Conservation (phyloP, 1,140 invertebrate species). For the Elysia chlorotica region DNA sequence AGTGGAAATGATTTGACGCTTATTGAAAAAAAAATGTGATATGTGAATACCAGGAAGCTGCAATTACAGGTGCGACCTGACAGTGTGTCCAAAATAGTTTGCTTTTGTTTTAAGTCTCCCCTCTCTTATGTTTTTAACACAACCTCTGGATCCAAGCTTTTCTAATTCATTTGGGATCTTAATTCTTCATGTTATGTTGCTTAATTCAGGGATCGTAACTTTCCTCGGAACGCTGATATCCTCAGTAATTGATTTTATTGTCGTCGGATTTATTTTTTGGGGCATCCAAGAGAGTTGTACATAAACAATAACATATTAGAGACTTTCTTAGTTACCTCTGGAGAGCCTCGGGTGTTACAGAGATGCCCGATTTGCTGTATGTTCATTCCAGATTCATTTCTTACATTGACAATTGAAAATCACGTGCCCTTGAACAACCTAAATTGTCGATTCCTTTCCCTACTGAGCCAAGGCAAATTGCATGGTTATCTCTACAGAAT, state of each 20-base stretch:
- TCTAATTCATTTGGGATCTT: background rate
- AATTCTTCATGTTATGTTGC: background rate
- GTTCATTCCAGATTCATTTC: background rate
- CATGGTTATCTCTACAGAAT: too few species aligned
- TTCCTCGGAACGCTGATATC: background rate
- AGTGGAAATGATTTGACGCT: too few species aligned
- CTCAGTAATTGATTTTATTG: background rate
- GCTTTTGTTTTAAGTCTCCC: background rate
- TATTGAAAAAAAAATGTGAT: too few species aligned
- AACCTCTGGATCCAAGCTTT: background rate
- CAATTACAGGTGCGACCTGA: too few species aligned
- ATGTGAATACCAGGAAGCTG: too few species aligned
- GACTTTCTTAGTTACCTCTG: background rate
- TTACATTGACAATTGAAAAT: background rate
- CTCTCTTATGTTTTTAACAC: background rate
- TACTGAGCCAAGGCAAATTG: too few species aligned
- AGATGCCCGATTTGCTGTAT: background rate
- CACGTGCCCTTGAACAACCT: too few species aligned
- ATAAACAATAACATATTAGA: background rate
- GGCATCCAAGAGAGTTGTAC: background rate
- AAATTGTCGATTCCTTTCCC: too few species aligned
- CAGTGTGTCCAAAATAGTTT: too few species aligned
- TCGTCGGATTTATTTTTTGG: background rate
- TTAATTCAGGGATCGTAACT: background rate
- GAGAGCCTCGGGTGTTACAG: background rate